These are phyloP conservation scores for Sinohyriopsis cumingii DNA, from an alignment of 2,888 invertebrate species.

Conservation along the genomic window DNA sequence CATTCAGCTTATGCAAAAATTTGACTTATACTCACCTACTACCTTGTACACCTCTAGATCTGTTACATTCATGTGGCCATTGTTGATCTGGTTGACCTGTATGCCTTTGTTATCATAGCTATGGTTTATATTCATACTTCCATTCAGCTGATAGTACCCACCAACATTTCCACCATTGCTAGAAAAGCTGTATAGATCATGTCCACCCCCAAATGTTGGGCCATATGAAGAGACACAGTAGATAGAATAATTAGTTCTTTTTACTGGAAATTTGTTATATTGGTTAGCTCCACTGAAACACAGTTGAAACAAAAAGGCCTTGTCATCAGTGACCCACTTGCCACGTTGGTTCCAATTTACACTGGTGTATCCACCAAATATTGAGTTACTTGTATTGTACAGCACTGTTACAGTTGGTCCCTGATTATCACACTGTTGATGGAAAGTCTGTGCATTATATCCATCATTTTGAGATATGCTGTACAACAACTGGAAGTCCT, in stretches of 20 bases:
- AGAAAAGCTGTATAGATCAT: conserved; percentile 6
- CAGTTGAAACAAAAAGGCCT: conserved; percentile 27
- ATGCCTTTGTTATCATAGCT: conserved; percentile 15
- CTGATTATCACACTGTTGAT: conserved; percentile 23
- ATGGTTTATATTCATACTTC: background rate
- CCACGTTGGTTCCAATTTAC: conserved; percentile 7
- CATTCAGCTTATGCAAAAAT: background rate
- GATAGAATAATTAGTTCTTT: background rate
- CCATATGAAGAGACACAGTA: conserved; percentile 4
- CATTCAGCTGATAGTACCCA: conserved; percentile 7
- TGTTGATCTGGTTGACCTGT: conserved; percentile 14
- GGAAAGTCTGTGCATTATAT: conserved; percentile 15
- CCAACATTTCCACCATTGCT: conserved; percentile 2
- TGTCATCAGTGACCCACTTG: conserved; percentile 1
- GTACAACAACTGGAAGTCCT: conserved; percentile 17
- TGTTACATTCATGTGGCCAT: conserved; percentile 17
- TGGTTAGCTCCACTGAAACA: conserved; percentile 11
- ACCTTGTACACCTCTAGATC: conserved; percentile 31
- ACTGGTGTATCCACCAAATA: conserved; percentile 25
- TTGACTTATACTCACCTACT: conserved; percentile 7
- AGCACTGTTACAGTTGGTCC: conserved; percentile 23
- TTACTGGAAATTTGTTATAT: conserved; percentile 13
- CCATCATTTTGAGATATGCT: conserved; percentile 13
- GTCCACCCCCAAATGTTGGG: conserved; percentile 19
- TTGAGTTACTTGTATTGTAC: conserved; percentile 20